phyloP scores from a whole-genome alignment of 2,888 invertebrate species.

The Pollenia labialis region DNA sequence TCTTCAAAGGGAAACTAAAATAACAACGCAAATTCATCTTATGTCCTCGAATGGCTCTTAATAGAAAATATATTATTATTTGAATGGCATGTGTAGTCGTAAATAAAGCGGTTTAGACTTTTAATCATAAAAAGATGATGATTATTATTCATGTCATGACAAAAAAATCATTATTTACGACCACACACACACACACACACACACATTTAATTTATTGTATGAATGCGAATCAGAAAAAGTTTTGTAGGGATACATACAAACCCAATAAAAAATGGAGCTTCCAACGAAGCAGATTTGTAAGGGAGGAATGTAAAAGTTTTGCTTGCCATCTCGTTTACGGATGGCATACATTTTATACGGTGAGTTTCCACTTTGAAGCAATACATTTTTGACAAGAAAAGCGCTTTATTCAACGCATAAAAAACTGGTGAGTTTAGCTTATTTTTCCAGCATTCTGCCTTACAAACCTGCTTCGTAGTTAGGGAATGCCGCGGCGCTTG shows the following conservation, averaged over 20 bases:
- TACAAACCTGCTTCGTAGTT: too few relatives aligned
- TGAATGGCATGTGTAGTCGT: neutral
- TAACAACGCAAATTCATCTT: neutral
- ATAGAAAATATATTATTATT: conserved; percentile 1
- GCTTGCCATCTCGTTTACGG: too few relatives aligned
- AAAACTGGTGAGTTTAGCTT: too few relatives aligned
- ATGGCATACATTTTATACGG: too few relatives aligned
- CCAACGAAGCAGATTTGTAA: too few relatives aligned
- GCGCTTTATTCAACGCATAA: too few relatives aligned
- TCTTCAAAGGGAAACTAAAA: neutral
- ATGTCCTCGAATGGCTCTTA: neutral
- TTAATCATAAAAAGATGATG: neutral
- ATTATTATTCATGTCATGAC: neutral
- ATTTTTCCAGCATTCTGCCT: too few relatives aligned
- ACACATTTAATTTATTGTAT: neutral
- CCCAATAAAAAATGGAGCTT: too few relatives aligned
- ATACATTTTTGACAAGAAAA: too few relatives aligned
- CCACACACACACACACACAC: neutral
- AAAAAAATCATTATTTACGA: neutral
- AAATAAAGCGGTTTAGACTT: neutral
- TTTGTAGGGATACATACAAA: neutral
- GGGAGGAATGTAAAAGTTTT: too few relatives aligned
- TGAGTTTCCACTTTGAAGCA: too few relatives aligned
- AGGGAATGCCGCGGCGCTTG: too few relatives aligned
- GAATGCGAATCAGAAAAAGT: neutral